Evolutionary conservation across 2,797 vertebrate genomes (phyloP), one percentile per base, ranked within the genome.

Genomic region (Gallinago solitaria): DNA sequence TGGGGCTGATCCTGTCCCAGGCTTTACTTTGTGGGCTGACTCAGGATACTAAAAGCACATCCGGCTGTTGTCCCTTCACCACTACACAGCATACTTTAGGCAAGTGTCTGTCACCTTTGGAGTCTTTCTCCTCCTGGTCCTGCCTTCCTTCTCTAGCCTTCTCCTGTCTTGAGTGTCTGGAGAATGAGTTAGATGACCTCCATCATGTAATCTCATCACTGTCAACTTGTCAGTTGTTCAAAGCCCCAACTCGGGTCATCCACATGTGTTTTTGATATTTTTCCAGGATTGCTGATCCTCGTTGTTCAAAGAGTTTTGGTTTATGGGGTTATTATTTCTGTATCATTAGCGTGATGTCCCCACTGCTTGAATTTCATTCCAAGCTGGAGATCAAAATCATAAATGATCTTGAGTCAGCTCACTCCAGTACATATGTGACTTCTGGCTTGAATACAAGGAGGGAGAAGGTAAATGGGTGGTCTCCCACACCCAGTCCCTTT

Each of bases 141-240:
- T 81, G 32, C 60, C 39, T 39, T 39, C 25, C 63, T 75, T 78
- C 41, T 60, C n/a, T 35, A 82, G 53, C 30, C 7, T 47, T 60
- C 25, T 51, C 15, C 45, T 51, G 15, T 37, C n/a, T 61, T 61
- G 37, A 65, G 35, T 3, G 1, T 51, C 56, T 60, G 19, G 25
- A 85, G 53, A 71, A 67, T 13, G 27, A 50, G 12, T 9, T 64
- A 61, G 23, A 47, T 82, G 41, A 47, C 21, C 14, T 65, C 67
- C 23, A 13, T 54, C 45, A 4, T 1, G 1, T 39, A 79, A 73
- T 37, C 35, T 41, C 0, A 0, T 75, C 35, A 27, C 32, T 3
- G 0, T 56, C 45, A 47, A n/a, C 8, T 4, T 65, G 28, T 4
- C 9, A 12, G 1, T 39, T 64, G 35, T 48, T 89, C 16, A 9